Evolutionary conservation across 2,113 vertebrate genomes (phyloP), one percentile per base, ranked within the genome.

Genomic region (rabbit (Oryctolagus cuniculus)): DNA sequence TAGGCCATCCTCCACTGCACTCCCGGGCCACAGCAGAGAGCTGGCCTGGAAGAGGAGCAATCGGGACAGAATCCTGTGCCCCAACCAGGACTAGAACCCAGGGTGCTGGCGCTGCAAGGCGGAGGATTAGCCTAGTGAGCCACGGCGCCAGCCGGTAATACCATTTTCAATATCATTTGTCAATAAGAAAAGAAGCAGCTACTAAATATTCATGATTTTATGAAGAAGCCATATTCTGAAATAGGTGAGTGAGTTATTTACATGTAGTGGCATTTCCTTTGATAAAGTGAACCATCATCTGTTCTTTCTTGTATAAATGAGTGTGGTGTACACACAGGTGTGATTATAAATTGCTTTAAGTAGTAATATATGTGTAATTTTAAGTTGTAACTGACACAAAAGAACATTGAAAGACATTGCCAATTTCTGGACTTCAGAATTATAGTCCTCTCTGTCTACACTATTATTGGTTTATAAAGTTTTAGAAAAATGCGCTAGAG

Each of bases 361-460:
- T 67, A 58, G 31, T 82, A 78, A 38, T 78, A 63, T 58, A 51
- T 13, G 29, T 89, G 13, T 82, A 89, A 86, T 92, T 94, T 89
- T 77, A 96, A 91, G 6, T 82, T 85, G 19, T 90, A 58, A 82
- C n/a, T 66, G 74, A 69, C 22, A 85, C 10, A 70, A 86, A 93
- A 91, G 77, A 94, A 66, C 67, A 75, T n/a, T 58, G 74, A 81
- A 96, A 91, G 49, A 86, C 34, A 78, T 64, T 55, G 49, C 31
- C 55, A 75, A 78, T 94, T 94, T 96, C 75, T 95, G 84, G 51
- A 44, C 34, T 93, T 73, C 64, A 87, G 53, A 16, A 6, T 38
- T 77, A 72, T 38, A 64, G 5, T 79, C 88, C 24, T 21, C 63
- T 94, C 69, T 79, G n/a, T 81, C 36, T 79, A n/a, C 75, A 85